These are phyloP conservation scores for Turdus rufiventris DNA, from an alignment of 2,113 vertebrate species.

Conservation along the genomic window DNA sequence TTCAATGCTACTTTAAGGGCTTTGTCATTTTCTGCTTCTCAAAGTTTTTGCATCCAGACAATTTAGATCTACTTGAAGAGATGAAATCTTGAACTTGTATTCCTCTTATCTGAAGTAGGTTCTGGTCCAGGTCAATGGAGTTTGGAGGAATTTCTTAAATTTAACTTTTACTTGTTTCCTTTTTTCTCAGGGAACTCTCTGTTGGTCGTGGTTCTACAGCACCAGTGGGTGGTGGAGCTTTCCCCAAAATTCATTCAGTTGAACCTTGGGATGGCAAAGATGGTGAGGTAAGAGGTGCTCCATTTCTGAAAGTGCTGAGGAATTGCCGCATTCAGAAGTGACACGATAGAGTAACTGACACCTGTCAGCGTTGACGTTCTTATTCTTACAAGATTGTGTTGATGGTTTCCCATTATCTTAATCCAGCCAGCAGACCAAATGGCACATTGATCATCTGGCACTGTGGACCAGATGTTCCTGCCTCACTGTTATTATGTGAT, in stretches of 20 bases:
- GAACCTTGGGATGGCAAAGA: slow-evolving; percentile 95
- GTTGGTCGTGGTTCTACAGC: slow-evolving; percentile 92
- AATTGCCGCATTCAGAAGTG: neutral
- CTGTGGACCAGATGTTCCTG: neutral
- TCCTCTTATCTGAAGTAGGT: neutral
- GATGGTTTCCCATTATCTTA: neutral
- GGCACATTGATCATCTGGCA: neutral
- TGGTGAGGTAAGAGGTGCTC: slow-evolving; percentile 82
- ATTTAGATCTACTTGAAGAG: neutral
- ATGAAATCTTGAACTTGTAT: neutral
- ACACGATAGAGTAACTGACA: neutral
- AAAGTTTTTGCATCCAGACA: neutral
- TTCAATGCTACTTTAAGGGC: neutral
- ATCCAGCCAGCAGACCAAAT: neutral
- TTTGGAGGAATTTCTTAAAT: neutral
- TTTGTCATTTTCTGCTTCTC: neutral
- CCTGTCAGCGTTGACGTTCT: neutral
- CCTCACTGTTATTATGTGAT: neutral
- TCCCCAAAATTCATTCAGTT: slow-evolving; percentile 82
- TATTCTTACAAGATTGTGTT: neutral
- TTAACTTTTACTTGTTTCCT: neutral
- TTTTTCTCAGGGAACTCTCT: slow-evolving; percentile 84
- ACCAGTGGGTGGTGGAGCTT: slow-evolving; percentile 81
- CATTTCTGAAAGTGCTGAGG: neutral
- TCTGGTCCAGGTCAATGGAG: neutral